Evolutionary conservation across 1,140 invertebrate genomes (phyloP).

Genomic region (Achatina immaculata): DNA sequence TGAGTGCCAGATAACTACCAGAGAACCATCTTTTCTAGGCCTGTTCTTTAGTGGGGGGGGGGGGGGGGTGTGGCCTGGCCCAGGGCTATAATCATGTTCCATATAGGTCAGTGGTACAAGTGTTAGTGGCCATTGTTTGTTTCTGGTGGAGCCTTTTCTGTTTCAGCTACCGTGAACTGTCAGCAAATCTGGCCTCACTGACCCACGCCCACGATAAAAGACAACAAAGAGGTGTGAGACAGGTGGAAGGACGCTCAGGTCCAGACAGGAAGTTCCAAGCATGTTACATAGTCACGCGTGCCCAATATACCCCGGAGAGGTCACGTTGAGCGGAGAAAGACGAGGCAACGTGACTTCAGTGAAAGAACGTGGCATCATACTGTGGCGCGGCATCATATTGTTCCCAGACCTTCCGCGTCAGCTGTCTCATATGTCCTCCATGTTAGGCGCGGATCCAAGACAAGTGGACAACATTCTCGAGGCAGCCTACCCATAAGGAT

Average conservation of each 20-base stretch:
- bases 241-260: not conserved
- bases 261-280: not conserved
- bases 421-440: no score
- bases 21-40: no score
- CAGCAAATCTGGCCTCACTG: not conserved
- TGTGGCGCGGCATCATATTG: no score
- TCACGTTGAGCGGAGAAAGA: not conserved
- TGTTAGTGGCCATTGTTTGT: not conserved
- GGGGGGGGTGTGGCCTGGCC: no score
- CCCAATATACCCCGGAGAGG: not conserved
- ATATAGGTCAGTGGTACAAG: not conserved
- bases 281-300: not conserved
- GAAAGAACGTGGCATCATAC: not conserved
- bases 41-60: no score
- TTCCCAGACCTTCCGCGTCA: no score
- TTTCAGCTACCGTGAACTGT: not conserved
- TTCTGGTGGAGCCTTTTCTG: not conserved
- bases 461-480: no score
- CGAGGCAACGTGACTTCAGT: not conserved
- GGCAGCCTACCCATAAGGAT: no score
- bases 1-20: no score
- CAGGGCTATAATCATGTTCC: not conserved
- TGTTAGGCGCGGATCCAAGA: no score
- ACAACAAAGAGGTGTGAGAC: not conserved
- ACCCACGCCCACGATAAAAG: not conserved